Base-by-base conservation (phyloP, 2,888 invertebrate genomes). In the Pachydiplax longipennis region DNA sequence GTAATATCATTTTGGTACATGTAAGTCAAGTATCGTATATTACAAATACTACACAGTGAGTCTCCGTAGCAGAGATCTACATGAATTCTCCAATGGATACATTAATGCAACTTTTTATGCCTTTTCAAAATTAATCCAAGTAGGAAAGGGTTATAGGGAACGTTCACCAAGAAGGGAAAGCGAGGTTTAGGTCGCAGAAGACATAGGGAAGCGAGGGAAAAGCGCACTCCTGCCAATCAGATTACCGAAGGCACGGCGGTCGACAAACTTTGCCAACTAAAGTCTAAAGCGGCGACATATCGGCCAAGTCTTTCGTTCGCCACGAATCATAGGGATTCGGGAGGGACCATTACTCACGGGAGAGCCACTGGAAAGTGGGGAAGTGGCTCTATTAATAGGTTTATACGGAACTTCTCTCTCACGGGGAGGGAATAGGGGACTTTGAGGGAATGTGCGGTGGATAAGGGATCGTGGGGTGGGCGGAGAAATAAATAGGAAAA, bases 271-370 rank as follows among this genome's bases (percentile, higher is more conserved):
- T 61, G 87, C 87, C 87, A 87, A 87, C 58, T 87, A 37, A 31
- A 22, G 35, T 61, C 61, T n/a, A 65, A 87, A 87, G 65, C 65
- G 87, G 40, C 87, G 65, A 87, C 87, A 65, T 58, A 87, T 87
- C 87, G 87, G 65, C 87, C 87, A 35, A 87, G 87, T 87, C 87
- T 87, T n/a, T 65, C 87, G 61, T 15, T 87, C 83, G 83, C 83
- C 31, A 31, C 44, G 83, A 58, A 83, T 83, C 83, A 83, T 58
- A 87, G 58, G 31, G 58, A 25, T 31, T 53, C 58, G 65, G 87
- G 87, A 65, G 37, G 22, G 37, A 58, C 61, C 65, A 65, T 87
- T 87, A 87, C 87, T 87, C 87, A 87, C 65, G 37, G 87, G 40
- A 40, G 37, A 37, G 81, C 40, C 44, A 25, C 25, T 48, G n/a